A percentile compares a stretch with the other conserved stretches of the same genome.
These are phyloP conservation scores for Antheraea mylitta DNA, from an alignment of 1,140 invertebrate genomes.

Conservation along the genomic window DNA sequence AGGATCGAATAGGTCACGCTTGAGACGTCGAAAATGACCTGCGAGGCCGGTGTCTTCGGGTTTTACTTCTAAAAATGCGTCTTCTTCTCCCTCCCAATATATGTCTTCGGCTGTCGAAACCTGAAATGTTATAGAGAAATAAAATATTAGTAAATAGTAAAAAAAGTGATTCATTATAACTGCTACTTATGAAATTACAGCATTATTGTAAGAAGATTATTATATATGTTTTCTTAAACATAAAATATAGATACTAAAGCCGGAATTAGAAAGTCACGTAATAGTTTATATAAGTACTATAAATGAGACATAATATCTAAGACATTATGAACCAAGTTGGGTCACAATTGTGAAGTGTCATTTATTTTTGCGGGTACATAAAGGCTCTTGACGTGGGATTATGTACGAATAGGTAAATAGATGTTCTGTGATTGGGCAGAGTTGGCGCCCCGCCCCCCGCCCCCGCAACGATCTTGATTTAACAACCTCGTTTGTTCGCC, in stretches of 20 bases:
- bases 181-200: not conserved
- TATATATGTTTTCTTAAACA: no score
- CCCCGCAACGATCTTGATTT: conserved; percentile 26
- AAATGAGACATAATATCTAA: no score
- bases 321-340: not conserved
- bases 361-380: conserved; percentile 19
- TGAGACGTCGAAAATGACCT: conserved; percentile 38
- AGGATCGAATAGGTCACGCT: conserved; percentile 24
- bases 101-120: conserved; percentile 46
- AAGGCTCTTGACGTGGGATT: conserved; percentile 22
- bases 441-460: conserved; percentile 22
- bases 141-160: not conserved
- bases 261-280: no score
- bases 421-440: conserved; percentile 34
- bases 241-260: no score
- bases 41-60: conserved; percentile 33
- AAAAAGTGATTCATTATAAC: not conserved
- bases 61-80: conserved; percentile 61
- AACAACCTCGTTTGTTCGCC: conserved; percentile 13
- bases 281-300: no score
- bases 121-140: conserved; percentile 38
- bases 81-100: conserved; percentile 62
- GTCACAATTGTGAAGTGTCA: conserved; percentile 6
- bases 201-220: no score
- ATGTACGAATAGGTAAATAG: conserved; percentile 34